Evolutionary conservation across 2,797 vertebrate species (phyloP).

Genomic region (Esox masquinongy): DNA sequence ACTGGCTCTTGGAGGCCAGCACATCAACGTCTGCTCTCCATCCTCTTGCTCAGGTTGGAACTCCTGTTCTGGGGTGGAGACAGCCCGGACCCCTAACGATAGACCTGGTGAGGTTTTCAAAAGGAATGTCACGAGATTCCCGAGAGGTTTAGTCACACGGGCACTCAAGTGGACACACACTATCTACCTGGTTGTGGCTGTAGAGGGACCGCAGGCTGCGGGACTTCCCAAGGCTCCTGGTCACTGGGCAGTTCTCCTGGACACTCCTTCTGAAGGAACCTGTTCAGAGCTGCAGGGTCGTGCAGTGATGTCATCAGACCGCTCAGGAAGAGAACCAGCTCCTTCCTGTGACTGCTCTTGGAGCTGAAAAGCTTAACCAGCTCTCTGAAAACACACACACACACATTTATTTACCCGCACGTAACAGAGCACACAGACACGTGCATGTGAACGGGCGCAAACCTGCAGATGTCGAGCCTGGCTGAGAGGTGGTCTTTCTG

Average conservation of each 20-base stretch:
- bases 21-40: constrained; percentile 63
- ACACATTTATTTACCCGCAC: constrained; percentile 10
- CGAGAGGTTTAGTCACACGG: neutral
- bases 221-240: constrained; percentile 77
- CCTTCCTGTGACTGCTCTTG: constrained; percentile 67
- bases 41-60: constrained; percentile 40
- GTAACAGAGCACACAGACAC: neutral
- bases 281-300: constrained; percentile 61
- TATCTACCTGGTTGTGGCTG: constrained; percentile 45
- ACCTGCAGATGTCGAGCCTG: constrained; percentile 79
- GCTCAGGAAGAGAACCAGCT: constrained; percentile 70
- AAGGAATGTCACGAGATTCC: neutral
- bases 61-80: constrained; percentile 41
- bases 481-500: constrained; percentile 75
- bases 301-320: constrained; percentile 63
- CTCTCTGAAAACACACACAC: constrained; percentile 66
- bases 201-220: constrained; percentile 53
- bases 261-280: constrained; percentile 65
- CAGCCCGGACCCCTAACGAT: constrained; percentile 29
- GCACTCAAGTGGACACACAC: too few species aligned
- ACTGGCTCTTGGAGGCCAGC: constrained; percentile 75
- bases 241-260: constrained; percentile 67
- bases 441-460: constrained; percentile 19
- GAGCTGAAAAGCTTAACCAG: constrained; percentile 77
- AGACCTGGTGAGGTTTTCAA: constrained; percentile 31